Evolutionary conservation across 1,140 invertebrate genomes (phyloP).

Genomic region (Zophobas atratus): DNA sequence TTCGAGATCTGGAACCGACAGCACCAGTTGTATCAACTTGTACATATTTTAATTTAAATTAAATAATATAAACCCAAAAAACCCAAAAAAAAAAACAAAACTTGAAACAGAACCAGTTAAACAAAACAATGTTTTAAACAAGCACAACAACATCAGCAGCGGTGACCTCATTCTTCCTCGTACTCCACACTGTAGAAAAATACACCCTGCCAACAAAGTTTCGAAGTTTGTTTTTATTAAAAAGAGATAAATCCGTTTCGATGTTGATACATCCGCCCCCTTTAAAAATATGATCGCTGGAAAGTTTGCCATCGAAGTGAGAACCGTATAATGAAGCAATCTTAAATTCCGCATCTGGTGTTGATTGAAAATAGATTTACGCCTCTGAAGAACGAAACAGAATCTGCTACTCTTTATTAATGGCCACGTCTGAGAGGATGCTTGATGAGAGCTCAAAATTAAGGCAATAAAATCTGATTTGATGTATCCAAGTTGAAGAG

Average conservation of each 20-base stretch:
- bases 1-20: no score
- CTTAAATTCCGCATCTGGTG: constrained; percentile 45
- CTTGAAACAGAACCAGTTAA: background rate
- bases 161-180: constrained; percentile 1
- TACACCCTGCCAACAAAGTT: background rate
- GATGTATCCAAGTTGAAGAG: constrained; percentile 43
- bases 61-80: no score
- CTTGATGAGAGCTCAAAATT: constrained; percentile 45
- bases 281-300: constrained; percentile 38
- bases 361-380: constrained; percentile 45
- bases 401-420: constrained; percentile 45
- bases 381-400: constrained; percentile 37
- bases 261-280: constrained; percentile 32
- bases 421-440: constrained; percentile 40
- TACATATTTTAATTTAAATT: no score
- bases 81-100: no score
- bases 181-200: background rate
- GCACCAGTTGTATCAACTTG: no score
- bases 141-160: background rate
- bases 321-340: constrained; percentile 40
- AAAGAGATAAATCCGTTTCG: constrained; percentile 14
- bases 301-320: constrained; percentile 40
- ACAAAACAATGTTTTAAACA: background rate
- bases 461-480: constrained; percentile 48
- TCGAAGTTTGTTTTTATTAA: constrained; percentile 28